Base-by-base conservation (phyloP, 2,888 invertebrate genomes). In the Stenurella melanura region DNA sequence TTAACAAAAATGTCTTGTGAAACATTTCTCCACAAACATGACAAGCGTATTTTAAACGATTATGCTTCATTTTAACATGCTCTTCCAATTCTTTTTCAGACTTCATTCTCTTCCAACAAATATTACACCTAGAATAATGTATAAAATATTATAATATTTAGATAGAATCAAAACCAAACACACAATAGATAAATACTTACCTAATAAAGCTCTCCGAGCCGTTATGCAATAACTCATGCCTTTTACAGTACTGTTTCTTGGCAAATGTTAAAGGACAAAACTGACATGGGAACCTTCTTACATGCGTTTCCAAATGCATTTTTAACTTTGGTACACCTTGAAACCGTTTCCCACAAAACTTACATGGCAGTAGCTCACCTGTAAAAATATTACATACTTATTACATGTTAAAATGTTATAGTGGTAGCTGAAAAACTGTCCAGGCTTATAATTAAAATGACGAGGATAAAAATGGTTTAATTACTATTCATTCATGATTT, bases 11-110 rank as follows among this genome's bases (percentile, higher is more conserved):
- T 66, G 75, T 78, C 17, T 78, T 64, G 54, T 79, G 78, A 58
- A 82, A 82, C 34, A 76, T 76, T 66, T 80, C 77, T 30, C 79
- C 77, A 64, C 82, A 82, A 12, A 81, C 72, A 58, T 81, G 78
- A 61, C 82, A 82, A 0, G 74, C 66, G 50, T 82, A 81, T 30
- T 76, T 71, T 4, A 78, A 79, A 12, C 77, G 78, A 10, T 75
- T 76, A 18, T 81, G 79, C 30, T 78, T 58, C 3, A 3, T 74
- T 9, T 56, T 75, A 75, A 78, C 75, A 58, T 82, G 82, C 38
- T 66, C 58, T 5, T 81, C 79, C 15, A 81, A 38, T 63, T 80
- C 82, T 21, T 72, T 78, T 73, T 79, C 71, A 11, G 73, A 73
- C 12, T 63, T 60, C 50, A 81, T 75, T 30, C 79, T 34, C 71